Conservation (phyloP, 1,140 invertebrate species). For the Apis florea region DNA sequence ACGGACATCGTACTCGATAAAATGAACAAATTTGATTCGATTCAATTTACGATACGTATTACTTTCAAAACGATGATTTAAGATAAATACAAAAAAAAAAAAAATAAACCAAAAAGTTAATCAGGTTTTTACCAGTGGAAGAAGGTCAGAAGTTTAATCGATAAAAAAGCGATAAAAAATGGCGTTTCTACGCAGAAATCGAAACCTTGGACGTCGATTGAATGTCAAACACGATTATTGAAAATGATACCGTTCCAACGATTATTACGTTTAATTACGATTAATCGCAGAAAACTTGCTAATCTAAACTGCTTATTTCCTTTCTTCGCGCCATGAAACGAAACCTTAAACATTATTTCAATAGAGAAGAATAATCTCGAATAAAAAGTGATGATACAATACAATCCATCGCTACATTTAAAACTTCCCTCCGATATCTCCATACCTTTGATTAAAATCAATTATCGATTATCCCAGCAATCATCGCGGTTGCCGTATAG, state of each 20-base stretch:
- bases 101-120: not conserved
- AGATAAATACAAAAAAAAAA: not conserved
- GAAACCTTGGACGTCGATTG: not conserved
- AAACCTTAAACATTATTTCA: too few relatives aligned
- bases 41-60: not conserved
- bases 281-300: constrained; percentile 4
- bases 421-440: not conserved
- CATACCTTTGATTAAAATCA: not conserved
- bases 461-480: not conserved
- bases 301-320: not conserved
- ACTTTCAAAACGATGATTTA: not conserved
- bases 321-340: not conserved
- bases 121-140: not conserved
- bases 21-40: not conserved
- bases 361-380: too few relatives aligned
- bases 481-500: too few relatives aligned
- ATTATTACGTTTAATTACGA: not conserved
- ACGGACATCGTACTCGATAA: too few relatives aligned
- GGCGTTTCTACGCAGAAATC: not conserved
- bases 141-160: not conserved
- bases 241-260: constrained; percentile 8
- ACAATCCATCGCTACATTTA: not conserved
- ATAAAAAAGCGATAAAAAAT: not conserved
- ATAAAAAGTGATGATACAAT: too few relatives aligned
- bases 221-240: constrained; percentile 12